These are phyloP conservation scores for Pluvialis apricaria DNA, from an alignment of 2,113 vertebrate species.

Conservation along the genomic window DNA sequence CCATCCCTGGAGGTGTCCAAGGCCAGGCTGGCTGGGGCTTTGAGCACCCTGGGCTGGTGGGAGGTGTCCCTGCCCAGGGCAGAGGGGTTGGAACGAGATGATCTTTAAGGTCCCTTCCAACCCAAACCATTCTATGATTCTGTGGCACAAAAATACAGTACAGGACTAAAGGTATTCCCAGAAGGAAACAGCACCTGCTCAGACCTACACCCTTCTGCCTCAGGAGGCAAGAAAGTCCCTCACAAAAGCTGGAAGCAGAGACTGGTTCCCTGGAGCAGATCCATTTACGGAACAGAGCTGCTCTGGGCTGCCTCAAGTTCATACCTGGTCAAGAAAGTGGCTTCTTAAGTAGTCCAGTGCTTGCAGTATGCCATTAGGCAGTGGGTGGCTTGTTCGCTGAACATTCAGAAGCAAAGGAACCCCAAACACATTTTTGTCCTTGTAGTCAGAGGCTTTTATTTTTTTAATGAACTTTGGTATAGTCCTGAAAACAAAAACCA, in stretches of 20 bases:
- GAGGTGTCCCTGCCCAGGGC: too few species aligned
- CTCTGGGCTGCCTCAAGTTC: background rate
- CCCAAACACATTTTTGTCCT: constrained; percentile 83
- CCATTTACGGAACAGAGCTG: background rate
- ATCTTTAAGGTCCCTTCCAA: too few species aligned
- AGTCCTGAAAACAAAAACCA: constrained; percentile 72
- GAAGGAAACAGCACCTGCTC: background rate
- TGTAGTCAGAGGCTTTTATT: constrained; percentile 73
- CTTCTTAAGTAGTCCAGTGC: constrained; percentile 82
- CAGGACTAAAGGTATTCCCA: background rate
- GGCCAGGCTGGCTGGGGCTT: too few species aligned
- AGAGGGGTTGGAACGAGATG: too few species aligned
- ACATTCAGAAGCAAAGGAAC: constrained; percentile 80
- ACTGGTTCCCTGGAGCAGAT: background rate
- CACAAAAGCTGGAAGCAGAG: background rate
- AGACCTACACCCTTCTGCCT: background rate
- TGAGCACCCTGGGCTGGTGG: too few species aligned
- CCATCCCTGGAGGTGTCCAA: too few species aligned
- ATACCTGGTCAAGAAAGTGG: constrained; percentile 84
- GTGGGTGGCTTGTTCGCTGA: constrained; percentile 77
- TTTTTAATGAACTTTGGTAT: constrained; percentile 81
- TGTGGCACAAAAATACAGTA: background rate
- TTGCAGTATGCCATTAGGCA: constrained; percentile 81
- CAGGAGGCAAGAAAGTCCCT: background rate
- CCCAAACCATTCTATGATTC: too few species aligned